Percentiles rank a stretch among this genome's conserved stretches.
Evolutionary conservation across 1,140 invertebrate species (phyloP).

Genomic region (Andrena cerasifolii): DNA sequence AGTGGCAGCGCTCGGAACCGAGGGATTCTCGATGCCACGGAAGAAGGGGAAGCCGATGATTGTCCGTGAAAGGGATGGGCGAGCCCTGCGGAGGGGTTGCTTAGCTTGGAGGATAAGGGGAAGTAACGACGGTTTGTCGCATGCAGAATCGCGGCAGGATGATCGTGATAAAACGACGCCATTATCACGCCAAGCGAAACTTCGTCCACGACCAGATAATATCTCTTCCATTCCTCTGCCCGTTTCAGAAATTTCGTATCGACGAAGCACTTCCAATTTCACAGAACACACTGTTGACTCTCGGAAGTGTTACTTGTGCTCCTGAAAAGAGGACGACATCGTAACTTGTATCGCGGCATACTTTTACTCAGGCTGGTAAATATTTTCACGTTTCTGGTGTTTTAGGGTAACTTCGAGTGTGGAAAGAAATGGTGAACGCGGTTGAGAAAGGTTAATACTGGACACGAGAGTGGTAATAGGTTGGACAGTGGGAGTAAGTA

Average conservation of each 20-base stretch:
- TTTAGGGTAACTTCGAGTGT: background rate
- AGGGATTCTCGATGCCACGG: slow-evolving; percentile 37
- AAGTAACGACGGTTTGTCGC: slow-evolving; percentile 63
- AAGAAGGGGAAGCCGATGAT: slow-evolving; percentile 34
- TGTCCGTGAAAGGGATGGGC: slow-evolving; percentile 12
- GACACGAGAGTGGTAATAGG: too few species aligned
- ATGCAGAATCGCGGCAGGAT: slow-evolving; percentile 59
- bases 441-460: too few species aligned
- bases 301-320: background rate
- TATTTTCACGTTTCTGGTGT: background rate
- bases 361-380: background rate
- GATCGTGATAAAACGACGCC: slow-evolving; percentile 63
- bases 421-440: background rate
- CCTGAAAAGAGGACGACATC: background rate
- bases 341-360: background rate
- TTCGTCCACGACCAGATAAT: background rate
- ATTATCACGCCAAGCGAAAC: slow-evolving; percentile 38
- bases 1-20: slow-evolving; percentile 53
- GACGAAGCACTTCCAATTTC: too few species aligned
- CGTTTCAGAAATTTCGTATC: background rate
- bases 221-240: background rate
- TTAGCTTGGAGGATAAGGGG: background rate
- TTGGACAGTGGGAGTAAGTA: too few species aligned
- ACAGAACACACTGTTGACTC: background rate
- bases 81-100: slow-evolving; percentile 13